phyloP scores from a whole-genome alignment of 2,797 vertebrate genomes.

The Takifugu rubripes region DNA sequence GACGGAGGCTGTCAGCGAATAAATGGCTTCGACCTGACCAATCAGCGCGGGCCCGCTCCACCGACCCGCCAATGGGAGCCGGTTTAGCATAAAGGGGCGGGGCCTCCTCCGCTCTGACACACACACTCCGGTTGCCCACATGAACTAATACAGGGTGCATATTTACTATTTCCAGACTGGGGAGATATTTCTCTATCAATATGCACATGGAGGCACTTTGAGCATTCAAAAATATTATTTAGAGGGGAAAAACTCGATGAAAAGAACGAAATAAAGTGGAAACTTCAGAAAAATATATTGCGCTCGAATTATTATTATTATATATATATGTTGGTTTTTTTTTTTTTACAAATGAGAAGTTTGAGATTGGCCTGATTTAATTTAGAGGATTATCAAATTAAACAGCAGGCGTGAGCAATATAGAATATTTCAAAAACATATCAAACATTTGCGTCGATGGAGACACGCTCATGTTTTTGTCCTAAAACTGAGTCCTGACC shows the following conservation, averaged over 20 bases:
- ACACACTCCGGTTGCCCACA: constrained; percentile 67
- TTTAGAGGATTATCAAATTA: not conserved
- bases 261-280: not conserved
- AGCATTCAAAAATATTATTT: not conserved
- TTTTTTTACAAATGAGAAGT: not conserved
- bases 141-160: constrained; percentile 80
- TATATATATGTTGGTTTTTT: no score
- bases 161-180: constrained; percentile 82
- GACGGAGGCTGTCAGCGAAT: constrained; percentile 97
- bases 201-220: not conserved
- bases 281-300: not conserved
- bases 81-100: constrained; percentile 94
- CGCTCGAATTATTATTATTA: not conserved
- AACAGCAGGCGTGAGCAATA: not conserved
- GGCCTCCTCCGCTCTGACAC: constrained; percentile 60
- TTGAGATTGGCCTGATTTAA: not conserved
- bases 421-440: not conserved
- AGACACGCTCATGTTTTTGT: not conserved
- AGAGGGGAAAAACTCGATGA: not conserved
- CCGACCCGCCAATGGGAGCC: constrained; percentile 79
- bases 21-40: constrained; percentile 94
- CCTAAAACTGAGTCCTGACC: constrained; percentile 15
- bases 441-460: not conserved
- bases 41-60: constrained; percentile 86
- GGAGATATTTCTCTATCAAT: constrained; percentile 53